Percentiles rank a stretch among this genome's conserved stretches.
Evolutionary conservation across 2,113 vertebrate genomes (phyloP).

Genomic region (Stigmatopora argus): DNA sequence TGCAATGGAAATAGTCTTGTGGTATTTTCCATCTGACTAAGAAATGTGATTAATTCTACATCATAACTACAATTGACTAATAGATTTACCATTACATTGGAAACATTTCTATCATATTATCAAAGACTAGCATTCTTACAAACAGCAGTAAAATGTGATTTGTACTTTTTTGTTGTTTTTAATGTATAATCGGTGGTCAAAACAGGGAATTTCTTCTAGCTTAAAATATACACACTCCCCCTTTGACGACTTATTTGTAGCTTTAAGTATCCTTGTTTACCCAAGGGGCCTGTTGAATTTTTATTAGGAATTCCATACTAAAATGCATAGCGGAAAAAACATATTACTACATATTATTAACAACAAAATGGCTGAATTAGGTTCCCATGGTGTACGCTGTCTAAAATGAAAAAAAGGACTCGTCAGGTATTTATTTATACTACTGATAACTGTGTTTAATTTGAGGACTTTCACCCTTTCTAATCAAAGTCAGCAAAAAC

Average conservation of each 20-base stretch:
- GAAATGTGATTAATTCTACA: not conserved
- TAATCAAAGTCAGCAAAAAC: too few relatives aligned
- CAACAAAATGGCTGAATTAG: not conserved
- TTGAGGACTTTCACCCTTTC: not conserved
- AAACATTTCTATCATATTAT: too few relatives aligned
- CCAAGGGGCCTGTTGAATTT: not conserved
- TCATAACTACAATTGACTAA: not conserved
- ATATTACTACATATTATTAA: not conserved
- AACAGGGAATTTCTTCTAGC: not conserved
- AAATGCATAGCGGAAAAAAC: not conserved
- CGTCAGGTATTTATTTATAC: not conserved
- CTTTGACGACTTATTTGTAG: not conserved
- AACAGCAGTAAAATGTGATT: not conserved
- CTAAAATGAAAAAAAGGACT: not conserved
- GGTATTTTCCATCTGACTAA: not conserved
- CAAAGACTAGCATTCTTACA: too few relatives aligned
- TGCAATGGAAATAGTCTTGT: not conserved
- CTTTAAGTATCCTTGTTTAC: not conserved
- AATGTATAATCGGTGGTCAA: not conserved
- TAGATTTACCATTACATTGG: not conserved
- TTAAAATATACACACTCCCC: not conserved
- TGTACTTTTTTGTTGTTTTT: not conserved
- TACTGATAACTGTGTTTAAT: not conserved
- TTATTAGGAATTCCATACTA: not conserved
- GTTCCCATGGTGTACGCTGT: not conserved